Evolutionary conservation across 2,888 invertebrate genomes (phyloP).

Genomic region (Sinohyriopsis cumingii): DNA sequence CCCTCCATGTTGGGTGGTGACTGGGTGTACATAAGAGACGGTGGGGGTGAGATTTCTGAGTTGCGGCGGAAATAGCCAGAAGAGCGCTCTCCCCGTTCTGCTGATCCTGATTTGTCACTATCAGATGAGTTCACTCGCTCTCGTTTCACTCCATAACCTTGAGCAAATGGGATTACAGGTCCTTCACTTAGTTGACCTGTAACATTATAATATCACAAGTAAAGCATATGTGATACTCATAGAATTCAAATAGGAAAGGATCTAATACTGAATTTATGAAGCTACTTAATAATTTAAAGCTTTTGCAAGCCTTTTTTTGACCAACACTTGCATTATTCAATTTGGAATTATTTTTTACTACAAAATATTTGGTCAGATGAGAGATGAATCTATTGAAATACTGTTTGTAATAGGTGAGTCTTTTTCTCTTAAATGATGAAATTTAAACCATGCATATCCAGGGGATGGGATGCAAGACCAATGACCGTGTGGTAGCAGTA

Average conservation of each 20-base stretch:
- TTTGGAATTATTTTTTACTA: too few relatives aligned
- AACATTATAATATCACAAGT: too few relatives aligned
- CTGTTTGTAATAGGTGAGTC: too few relatives aligned
- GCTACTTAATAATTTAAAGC: neutral
- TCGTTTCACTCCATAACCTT: constrained; percentile 26
- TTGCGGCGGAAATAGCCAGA: constrained; percentile 37
- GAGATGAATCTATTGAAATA: too few relatives aligned
- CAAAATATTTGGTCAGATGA: too few relatives aligned
- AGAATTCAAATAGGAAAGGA: neutral
- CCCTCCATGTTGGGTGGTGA: constrained; percentile 72
- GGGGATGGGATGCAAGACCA: too few relatives aligned
- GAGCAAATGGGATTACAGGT: constrained; percentile 35
- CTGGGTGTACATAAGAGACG: constrained; percentile 55
- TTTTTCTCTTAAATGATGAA: too few relatives aligned
- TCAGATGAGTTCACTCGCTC: constrained; percentile 39
- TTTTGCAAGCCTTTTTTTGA: neutral
- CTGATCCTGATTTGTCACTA: constrained; percentile 44
- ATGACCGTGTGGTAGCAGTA: too few relatives aligned
- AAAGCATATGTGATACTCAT: too few relatives aligned
- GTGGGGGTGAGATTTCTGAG: constrained; percentile 52
- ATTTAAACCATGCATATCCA: too few relatives aligned
- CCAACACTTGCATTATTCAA: too few relatives aligned
- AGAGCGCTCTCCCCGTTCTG: constrained; percentile 46
- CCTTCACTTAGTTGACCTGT: constrained; percentile 6
- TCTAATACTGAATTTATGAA: neutral